Evolutionary conservation across 2,113 vertebrate genomes (phyloP), one percentile per base, ranked within the genome.

Genomic region (Ammodytes dubius): DNA sequence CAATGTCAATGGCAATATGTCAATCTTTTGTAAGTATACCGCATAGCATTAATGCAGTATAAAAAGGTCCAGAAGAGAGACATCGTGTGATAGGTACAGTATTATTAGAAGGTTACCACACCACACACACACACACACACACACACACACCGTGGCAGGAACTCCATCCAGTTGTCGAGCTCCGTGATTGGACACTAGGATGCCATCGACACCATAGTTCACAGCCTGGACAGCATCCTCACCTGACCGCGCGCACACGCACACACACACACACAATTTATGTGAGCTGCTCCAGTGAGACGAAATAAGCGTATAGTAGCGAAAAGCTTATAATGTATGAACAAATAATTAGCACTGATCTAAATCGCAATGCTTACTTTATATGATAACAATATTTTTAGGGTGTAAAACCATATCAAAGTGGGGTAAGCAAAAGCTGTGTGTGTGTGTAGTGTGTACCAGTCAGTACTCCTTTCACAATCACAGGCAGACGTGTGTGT

Each of bases 181-280:
- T 61, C 98, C 98, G 0, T 99, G 98, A 88, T 99, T 99, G 1
- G 98, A 99, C 83, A 99, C 98, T 86, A 99, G 84, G 78, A 99
- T 97, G 13, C 97, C 98, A 70, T 96, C 93, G 35, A 97, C 85
- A 0, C 97, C 97, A 10, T 95, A 88, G 82, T 94, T 96, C n/a
- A 98, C 89, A 37, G 97, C 97, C 84, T 90, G 87, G 50, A 60
- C 92, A 59, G 98, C 98, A 89, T 99, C 98, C 66, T 98, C 97
- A 81, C 95, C 97, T 99, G 67, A 46, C 8, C 40, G 57, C 43
- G 50, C 37, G 80, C 19, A 37, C 47, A 70, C 35, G 45, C 57
- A 63, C 63, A 54, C 64, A 74, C 27, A 27, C 27, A 27, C 27
- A 27, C 27, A 27, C 27, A 27, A 27, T 27, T 27, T 27, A 27